Conservation (phyloP, 2,888 invertebrate species). For the Chymomyza amoena region DNA sequence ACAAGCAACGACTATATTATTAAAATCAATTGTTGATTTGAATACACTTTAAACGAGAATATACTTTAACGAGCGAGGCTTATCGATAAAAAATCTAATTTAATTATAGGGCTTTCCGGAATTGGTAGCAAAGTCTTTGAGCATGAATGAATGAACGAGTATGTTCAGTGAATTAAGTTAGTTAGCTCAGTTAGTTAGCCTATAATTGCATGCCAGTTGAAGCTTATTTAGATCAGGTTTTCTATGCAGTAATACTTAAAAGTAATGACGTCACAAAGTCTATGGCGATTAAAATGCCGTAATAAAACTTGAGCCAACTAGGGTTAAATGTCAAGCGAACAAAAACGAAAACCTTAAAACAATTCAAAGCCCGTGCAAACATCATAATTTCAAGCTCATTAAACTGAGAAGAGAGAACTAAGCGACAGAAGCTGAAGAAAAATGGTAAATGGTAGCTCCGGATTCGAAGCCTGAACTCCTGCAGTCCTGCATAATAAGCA, state of each 20-base stretch:
- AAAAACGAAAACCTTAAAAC: neutral
- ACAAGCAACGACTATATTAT: constrained; percentile 25
- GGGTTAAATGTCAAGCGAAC: neutral
- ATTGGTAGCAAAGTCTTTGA: neutral
- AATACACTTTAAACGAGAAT: neutral
- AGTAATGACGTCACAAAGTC: neutral
- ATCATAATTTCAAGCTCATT: constrained; percentile 62
- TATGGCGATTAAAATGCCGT: neutral
- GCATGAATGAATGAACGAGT: neutral
- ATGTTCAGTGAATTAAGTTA: neutral
- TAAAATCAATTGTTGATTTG: neutral
- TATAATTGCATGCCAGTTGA: neutral
- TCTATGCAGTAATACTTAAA: neutral
- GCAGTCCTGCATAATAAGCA: too few relatives aligned
- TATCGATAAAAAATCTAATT: neutral
- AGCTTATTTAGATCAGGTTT: neutral
- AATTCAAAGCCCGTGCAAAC: constrained; percentile 24
- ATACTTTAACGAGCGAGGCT: too few relatives aligned
- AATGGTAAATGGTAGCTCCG: constrained; percentile 1
- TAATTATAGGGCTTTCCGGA: neutral
- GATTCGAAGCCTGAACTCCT: neutral
- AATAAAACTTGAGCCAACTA: neutral
- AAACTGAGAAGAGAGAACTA: constrained; percentile 37
- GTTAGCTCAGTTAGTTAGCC: neutral
- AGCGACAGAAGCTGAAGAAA: constrained; percentile 11